Evolutionary conservation across 2,888 invertebrate genomes (phyloP), one percentile per base, ranked within the genome.

Genomic region (Disparrhopalites patrizii): DNA sequence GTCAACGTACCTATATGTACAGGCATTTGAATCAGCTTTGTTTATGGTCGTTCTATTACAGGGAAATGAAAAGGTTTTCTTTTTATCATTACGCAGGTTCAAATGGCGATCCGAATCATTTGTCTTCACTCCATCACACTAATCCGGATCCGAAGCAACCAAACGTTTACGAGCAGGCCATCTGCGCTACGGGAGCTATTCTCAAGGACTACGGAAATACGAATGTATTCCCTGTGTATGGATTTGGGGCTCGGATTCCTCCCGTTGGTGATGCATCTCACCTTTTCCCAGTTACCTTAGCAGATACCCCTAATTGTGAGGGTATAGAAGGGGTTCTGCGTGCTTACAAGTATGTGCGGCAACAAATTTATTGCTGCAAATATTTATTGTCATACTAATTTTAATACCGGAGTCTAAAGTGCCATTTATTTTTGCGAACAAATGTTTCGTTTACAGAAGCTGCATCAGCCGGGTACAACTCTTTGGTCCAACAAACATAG

Each of bases 401-500:
- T n/a, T n/a, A n/a, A n/a, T n/a, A n/a, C n/a, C n/a, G n/a, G n/a
- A n/a, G n/a, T n/a, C n/a, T n/a, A n/a, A n/a, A n/a, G n/a, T n/a
- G n/a, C n/a, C n/a, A n/a, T n/a, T n/a, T 60, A 51, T 23, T 60
- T n/a, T n/a, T n/a, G n/a, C n/a, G n/a, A n/a, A n/a, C n/a, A n/a
- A n/a, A 31, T 27, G 20, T 5, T 40, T 38, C 7, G 30, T 55
- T 65, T 66, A 28, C 51, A 74, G 74, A 56, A 71, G 70, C 54
- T 73, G 73, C 55, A 73, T 75, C 55, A 60, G 73, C 54, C 73
- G 68, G 57, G 65, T 75, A 64, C 81, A 82, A 71, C 77, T 84
- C 25, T 83, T 81, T 72, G 84, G 84, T 8, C 84, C 84, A 10
- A 84, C 84, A n/a, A 83, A 83, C 76, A 83, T 84, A 76, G 78